phyloP scores from a whole-genome alignment of 2,888 invertebrate genomes.

The Nomada ruficornis region DNA sequence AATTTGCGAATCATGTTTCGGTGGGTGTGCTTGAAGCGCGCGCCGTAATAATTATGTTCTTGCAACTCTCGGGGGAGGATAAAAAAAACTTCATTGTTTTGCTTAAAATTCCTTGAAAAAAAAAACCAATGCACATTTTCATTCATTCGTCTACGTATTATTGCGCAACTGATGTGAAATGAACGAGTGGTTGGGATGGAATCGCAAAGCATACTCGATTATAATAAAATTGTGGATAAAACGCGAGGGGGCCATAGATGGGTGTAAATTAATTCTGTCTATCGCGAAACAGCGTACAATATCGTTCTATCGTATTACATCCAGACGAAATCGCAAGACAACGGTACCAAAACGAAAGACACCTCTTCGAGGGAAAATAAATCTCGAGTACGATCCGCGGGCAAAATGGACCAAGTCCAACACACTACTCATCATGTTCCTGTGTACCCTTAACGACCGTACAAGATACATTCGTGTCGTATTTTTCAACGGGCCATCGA shows the following conservation, averaged over 20 bases:
- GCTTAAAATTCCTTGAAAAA: too few species aligned
- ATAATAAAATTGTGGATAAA: not conserved
- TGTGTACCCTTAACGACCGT: slow-evolving; percentile 2
- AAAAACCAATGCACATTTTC: too few species aligned
- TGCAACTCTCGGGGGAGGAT: too few species aligned
- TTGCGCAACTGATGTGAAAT: too few species aligned
- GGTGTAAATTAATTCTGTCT: not conserved
- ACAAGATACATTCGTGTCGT: not conserved
- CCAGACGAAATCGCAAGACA: not conserved
- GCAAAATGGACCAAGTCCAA: slow-evolving; percentile 4
- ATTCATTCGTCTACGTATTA: too few species aligned
- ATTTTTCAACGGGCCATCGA: slow-evolving; percentile 31
- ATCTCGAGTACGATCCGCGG: slow-evolving; percentile 2
- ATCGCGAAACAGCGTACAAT: not conserved
- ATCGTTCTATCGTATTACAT: not conserved
- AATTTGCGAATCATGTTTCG: too few species aligned
- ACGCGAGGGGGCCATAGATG: not conserved
- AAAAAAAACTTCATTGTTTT: too few species aligned
- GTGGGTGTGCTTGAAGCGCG: too few species aligned
- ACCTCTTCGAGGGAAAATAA: not conserved
- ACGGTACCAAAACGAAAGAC: not conserved
- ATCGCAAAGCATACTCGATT: not conserved
- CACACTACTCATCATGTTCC: not conserved
- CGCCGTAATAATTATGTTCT: too few species aligned
- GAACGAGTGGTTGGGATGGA: too few species aligned